Base-by-base conservation (phyloP, 2,888 invertebrate species). In the Baccha elongata region DNA sequence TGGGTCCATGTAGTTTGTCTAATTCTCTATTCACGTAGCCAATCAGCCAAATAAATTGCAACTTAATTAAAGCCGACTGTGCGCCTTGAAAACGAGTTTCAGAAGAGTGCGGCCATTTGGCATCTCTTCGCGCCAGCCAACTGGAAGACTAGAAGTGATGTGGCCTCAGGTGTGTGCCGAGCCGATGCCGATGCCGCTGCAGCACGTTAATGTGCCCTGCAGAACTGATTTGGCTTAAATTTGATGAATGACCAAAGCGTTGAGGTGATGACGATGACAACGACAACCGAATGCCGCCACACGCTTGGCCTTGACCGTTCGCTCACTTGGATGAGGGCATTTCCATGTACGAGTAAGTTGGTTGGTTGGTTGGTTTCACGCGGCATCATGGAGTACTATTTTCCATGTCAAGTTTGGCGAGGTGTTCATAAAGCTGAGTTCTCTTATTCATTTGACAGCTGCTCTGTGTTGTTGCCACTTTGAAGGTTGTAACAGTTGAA, bases 11-110 rank as follows among this genome's bases (percentile, higher is more conserved):
- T 15, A 48, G 29, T 17, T 53, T 23, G 62, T 48, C 78, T 73
- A 72, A 73, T 62, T 62, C 67, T 17, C 62, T 17, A 62, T 60
- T 55, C 60, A 50, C 76, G 35, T 53, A 67, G 46, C 76, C 83
- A 72, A 83, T 72, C 76, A 72, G 68, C 68, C 83, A 78, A 83
- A 78, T 78, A 83, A 83, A 83, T 78, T 83, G 83, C 83, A 83
- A 46, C 72, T 78, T 64, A 83, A 83, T 83, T 80, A 58, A 80
- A 74, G 64, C 29, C 50, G 69, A 74, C 58, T 26, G 37, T 48
- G 46, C 46, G 60, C 37, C 21, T 40, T 72, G 23, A 71, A 15
- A 72, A 52, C 62, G 55, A 17, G 68, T 73, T 72, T 19, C 60
- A 44, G 21, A 2, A 21, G 10, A 26, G 42, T 32, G 32, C 26